Conservation (phyloP, 2,797 vertebrate species). For the Schizopygopsis malacanthus region DNA sequence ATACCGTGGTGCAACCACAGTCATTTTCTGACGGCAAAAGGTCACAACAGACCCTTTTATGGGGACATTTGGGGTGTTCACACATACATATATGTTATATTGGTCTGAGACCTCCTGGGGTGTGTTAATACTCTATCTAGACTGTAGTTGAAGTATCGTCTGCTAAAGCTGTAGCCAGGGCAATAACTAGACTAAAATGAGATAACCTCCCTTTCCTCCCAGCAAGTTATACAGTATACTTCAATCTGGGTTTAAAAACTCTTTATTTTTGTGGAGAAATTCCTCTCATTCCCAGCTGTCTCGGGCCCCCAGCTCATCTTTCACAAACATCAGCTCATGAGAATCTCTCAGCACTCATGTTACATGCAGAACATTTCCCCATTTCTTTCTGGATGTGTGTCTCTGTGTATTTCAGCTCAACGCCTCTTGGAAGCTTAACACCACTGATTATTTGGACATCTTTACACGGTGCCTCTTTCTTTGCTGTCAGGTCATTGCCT, state of each 20-base stretch:
- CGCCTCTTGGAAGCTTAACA: not conserved
- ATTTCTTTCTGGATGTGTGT: conserved; percentile 48
- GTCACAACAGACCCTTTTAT: not conserved
- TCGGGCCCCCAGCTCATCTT: conserved; percentile 34
- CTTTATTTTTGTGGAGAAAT: conserved; percentile 5
- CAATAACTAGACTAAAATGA: not conserved
- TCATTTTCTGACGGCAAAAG: not conserved
- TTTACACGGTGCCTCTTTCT: not conserved
- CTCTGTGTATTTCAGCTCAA: conserved; percentile 26
- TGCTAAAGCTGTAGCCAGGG: not conserved
- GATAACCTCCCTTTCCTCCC: not conserved
- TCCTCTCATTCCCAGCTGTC: conserved; percentile 47
- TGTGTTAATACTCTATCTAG: not conserved
- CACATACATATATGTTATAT: not conserved
- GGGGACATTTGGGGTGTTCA: not conserved
- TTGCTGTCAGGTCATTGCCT: not conserved
- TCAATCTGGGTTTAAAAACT: conserved; percentile 15
- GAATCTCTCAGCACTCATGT: conserved; percentile 22
- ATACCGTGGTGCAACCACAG: not conserved
- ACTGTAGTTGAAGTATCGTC: not conserved
- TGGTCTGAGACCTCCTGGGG: not conserved
- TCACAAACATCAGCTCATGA: conserved; percentile 31
- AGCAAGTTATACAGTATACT: not conserved
- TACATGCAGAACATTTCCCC: conserved; percentile 18
- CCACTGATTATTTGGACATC: conserved; percentile 3